Evolutionary conservation across 1,140 invertebrate species (phyloP).

Genomic region (Aphidius gifuensis): DNA sequence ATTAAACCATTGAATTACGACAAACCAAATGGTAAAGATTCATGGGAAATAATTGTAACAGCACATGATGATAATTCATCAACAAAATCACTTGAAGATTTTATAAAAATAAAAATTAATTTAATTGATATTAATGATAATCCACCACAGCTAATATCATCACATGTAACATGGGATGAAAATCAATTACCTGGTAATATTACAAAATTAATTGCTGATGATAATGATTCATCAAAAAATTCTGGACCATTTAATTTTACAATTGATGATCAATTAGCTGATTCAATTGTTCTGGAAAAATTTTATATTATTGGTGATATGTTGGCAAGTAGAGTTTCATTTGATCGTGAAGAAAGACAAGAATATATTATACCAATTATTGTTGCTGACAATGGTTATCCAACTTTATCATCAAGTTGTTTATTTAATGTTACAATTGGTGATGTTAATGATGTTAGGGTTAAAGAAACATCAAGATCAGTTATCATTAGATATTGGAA

Average conservation of each 20-base stretch:
- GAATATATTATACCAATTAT: conserved; percentile 81
- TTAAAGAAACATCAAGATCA: conserved; percentile 74
- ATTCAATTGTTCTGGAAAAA: conserved; percentile 65
- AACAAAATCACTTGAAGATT: conserved; percentile 60
- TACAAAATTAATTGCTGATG: conserved; percentile 69
- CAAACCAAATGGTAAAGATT: conserved; percentile 74
- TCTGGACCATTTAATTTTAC: conserved; percentile 76
- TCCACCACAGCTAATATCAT: conserved; percentile 75
- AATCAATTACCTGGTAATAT: conserved; percentile 69
- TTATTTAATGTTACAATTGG: conserved; percentile 83
- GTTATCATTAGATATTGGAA: conserved; percentile 92
- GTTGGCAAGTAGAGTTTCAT: conserved; percentile 64
- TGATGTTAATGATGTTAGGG: conserved; percentile 85
- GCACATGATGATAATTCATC: conserved; percentile 77
- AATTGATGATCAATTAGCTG: conserved; percentile 66
- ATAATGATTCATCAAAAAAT: conserved; percentile 74
- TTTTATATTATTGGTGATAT: conserved; percentile 65
- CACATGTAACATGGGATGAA: conserved; percentile 79
- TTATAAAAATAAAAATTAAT: conserved; percentile 70
- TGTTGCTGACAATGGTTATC: conserved; percentile 79
- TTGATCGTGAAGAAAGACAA: conserved; percentile 87
- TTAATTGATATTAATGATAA: conserved; percentile 88
- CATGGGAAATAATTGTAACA: conserved; percentile 69
- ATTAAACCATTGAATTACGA: conserved; percentile 83
- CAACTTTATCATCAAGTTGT: conserved; percentile 68